Conservation (phyloP, 2,113 vertebrate genomes). For the Camelus bactrianus region DNA sequence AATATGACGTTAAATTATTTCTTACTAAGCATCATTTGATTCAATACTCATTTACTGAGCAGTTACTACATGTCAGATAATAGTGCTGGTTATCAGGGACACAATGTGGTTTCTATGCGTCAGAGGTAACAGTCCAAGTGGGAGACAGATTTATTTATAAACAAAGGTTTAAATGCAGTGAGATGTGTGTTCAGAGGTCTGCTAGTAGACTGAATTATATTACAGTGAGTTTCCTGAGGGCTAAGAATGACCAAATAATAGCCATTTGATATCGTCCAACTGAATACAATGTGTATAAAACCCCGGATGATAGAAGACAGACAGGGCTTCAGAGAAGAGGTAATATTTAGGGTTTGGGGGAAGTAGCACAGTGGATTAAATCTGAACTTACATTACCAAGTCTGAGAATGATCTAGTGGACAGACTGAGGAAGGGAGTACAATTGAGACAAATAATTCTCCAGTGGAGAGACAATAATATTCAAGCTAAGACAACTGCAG, state of each 20-base stretch:
- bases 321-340: not conserved
- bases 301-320: not conserved
- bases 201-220: not conserved
- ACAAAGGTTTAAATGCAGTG: not conserved
- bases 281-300: not conserved
- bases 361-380: not conserved
- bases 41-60: not conserved
- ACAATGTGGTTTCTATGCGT: not conserved
- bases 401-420: not conserved
- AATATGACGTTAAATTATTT: not conserved
- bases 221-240: not conserved
- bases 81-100: not conserved
- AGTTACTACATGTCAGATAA: not conserved
- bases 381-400: not conserved
- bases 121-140: not conserved
- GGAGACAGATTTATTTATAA: not conserved
- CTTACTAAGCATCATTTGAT: not conserved
- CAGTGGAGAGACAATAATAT: not conserved
- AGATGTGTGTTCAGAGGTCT: not conserved
- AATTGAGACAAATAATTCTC: not conserved
- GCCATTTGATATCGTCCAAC: not conserved
- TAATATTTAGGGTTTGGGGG: not conserved
- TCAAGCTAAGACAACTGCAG: not conserved
- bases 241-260: not conserved
- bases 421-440: not conserved